Base-by-base conservation (phyloP, 2,797 vertebrate species). In the Hemitrygon akajei region DNA sequence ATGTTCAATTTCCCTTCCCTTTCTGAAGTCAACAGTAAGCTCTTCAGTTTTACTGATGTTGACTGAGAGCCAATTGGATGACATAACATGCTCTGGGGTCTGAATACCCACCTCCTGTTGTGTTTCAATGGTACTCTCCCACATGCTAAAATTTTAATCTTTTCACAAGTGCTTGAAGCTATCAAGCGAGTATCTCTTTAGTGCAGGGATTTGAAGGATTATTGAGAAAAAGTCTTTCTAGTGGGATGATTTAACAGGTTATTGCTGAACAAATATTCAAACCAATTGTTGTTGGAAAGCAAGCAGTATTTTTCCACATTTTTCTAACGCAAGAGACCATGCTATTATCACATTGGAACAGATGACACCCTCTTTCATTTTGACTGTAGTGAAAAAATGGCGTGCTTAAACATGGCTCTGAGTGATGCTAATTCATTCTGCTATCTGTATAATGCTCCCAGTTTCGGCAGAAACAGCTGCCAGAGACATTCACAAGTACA, bases 281-380 rank as follows among this genome's bases (percentile, higher is more conserved):
- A 93, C 76, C 40, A 18, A 58, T 75, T 75, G 66, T 58, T 76
- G 25, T 76, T 9, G 22, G 25, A 14, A 56, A 92, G 86, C 37
- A 91, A 91, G 25, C 11, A 66, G 20, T 56, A 37, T 75, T 93
- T 92, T 75, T 93, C 47, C 1, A 12, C 40, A 27, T 58, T 93
- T 56, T 16, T 30, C 91, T n/a, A 40, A 75, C 56, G 71, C 7
- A 58, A 93, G 27, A 69, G 30, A 7, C 91, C 40, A 27, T 27
- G 63, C 20, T 12, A 92, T 92, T 56, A 92, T 40, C 91, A 93
- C 73, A 40, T 93, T 27, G 14, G 71, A 93, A 76, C 91, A 93
- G 71, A 93, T 58, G 91, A 76, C 40, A 76, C 71, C 2, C 40
- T 20, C 73, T 58, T 76, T 58, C 37, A 14, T 27, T 30, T n/a